Percentiles rank a stretch among this genome's conserved stretches.
These are phyloP conservation scores for Pseudococcus longispinus DNA, from an alignment of 2,888 invertebrate genomes.

Conservation along the genomic window DNA sequence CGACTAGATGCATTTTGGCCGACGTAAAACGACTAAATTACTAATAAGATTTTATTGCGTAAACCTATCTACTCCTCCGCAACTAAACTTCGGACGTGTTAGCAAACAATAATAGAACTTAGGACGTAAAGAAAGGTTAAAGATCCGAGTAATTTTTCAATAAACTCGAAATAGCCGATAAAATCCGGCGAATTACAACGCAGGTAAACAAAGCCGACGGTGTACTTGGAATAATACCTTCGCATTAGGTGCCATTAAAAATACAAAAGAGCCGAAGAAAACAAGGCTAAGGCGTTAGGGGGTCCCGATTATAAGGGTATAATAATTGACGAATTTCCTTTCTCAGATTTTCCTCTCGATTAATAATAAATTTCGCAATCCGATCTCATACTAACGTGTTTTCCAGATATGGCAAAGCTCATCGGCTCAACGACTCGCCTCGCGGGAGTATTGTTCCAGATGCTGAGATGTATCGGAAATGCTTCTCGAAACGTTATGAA, in stretches of 20 bases:
- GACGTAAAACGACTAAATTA: not conserved
- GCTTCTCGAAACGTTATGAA: not conserved
- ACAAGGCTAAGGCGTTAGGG: not conserved
- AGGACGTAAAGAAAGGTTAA: not conserved
- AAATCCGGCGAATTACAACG: not conserved
- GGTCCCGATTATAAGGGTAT: not conserved
- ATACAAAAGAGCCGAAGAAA: not conserved
- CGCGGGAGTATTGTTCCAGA: not conserved
- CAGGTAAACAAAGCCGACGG: not conserved
- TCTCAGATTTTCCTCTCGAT: not conserved
- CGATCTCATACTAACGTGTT: not conserved
- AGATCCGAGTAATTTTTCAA: not conserved
- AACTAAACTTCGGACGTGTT: not conserved
- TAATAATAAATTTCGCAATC: constrained; percentile 13
- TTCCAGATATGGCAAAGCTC: not conserved
- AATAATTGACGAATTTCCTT: not conserved
- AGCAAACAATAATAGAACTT: not conserved
- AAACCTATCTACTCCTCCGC: not conserved
- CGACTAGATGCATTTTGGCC: not conserved
- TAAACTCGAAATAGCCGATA: not conserved
- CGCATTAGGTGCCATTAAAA: not conserved
- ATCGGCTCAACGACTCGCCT: not conserved
- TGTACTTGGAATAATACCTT: not conserved
- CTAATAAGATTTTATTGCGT: not conserved
- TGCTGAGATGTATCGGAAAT: not conserved